phyloP scores from a whole-genome alignment of 2,888 invertebrate species.

The Hyposoter didymator region DNA sequence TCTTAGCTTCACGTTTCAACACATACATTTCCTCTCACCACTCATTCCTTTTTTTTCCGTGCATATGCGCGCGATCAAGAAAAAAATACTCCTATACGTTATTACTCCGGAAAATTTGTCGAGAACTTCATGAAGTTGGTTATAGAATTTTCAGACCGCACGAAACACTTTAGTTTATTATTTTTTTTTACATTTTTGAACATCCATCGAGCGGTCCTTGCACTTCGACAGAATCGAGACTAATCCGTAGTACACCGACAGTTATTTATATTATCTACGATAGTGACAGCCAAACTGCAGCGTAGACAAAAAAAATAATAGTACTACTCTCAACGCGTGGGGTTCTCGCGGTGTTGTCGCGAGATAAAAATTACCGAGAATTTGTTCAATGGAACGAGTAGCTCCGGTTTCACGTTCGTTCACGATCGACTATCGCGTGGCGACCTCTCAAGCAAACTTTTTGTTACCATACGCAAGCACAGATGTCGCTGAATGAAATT shows the following conservation, averaged over 20 bases:
- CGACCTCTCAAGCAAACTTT: too few species aligned
- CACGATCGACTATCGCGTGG: not conserved
- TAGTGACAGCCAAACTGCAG: slow-evolving; percentile 22
- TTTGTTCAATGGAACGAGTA: slow-evolving; percentile 9
- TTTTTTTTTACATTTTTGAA: not conserved
- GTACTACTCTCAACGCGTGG: slow-evolving; percentile 33
- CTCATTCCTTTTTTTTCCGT: slow-evolving; percentile 24
- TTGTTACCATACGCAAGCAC: too few species aligned
- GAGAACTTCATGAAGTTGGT: slow-evolving; percentile 57
- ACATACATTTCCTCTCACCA: slow-evolving; percentile 46
- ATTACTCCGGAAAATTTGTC: not conserved
- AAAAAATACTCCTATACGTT: slow-evolving; percentile 25
- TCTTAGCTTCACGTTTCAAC: slow-evolving; percentile 67
- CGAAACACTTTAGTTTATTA: not conserved
- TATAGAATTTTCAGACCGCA: slow-evolving; percentile 15
- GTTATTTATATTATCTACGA: slow-evolving; percentile 12
- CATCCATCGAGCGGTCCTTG: not conserved
- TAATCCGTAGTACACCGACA: not conserved
- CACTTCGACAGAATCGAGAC: not conserved
- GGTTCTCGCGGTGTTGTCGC: slow-evolving; percentile 9
- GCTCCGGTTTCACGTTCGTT: not conserved
- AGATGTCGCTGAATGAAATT: too few species aligned
- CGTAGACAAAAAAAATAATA: slow-evolving; percentile 30
- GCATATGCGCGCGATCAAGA: slow-evolving; percentile 20
- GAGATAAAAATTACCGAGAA: not conserved